Conservation (phyloP, 1,140 invertebrate species). For the Polyergus mexicanus region DNA sequence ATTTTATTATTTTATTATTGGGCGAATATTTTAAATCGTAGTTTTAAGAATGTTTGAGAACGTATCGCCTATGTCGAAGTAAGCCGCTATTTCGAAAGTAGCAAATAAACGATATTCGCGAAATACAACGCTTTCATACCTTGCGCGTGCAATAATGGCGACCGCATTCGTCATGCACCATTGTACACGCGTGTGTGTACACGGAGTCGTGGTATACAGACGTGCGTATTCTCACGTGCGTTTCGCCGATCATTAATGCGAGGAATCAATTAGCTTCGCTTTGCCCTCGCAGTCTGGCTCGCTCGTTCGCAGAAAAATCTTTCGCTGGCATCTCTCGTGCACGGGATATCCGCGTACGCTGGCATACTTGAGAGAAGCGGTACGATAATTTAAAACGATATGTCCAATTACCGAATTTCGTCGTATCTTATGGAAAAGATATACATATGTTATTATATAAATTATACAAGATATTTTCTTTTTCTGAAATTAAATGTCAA, state of each 20-base stretch:
- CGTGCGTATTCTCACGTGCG: conserved; percentile 38
- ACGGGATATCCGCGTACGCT: background rate
- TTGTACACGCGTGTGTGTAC: background rate
- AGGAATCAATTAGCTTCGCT: conserved; percentile 73
- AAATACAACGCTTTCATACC: background rate
- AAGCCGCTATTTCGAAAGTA: conserved; percentile 36
- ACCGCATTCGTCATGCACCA: conserved; percentile 49
- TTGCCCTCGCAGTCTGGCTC: conserved; percentile 33
- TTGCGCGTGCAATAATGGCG: conserved; percentile 23
- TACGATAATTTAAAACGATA: background rate
- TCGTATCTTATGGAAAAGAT: background rate
- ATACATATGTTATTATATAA: no score
- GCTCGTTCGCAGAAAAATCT: conserved; percentile 49
- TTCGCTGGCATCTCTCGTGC: conserved; percentile 16
- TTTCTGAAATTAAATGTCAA: no score
- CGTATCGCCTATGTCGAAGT: background rate
- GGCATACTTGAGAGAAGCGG: conserved; percentile 7
- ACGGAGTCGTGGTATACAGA: background rate
- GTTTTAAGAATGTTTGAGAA: background rate
- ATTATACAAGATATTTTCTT: no score
- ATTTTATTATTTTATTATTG: background rate
- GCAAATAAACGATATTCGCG: conserved; percentile 20
- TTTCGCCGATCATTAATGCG: conserved; percentile 68
- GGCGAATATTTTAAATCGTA: background rate
- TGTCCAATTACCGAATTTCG: background rate